Evolutionary conservation across 2,888 invertebrate genomes (phyloP).

Genomic region (Seladonia tumulorum): DNA sequence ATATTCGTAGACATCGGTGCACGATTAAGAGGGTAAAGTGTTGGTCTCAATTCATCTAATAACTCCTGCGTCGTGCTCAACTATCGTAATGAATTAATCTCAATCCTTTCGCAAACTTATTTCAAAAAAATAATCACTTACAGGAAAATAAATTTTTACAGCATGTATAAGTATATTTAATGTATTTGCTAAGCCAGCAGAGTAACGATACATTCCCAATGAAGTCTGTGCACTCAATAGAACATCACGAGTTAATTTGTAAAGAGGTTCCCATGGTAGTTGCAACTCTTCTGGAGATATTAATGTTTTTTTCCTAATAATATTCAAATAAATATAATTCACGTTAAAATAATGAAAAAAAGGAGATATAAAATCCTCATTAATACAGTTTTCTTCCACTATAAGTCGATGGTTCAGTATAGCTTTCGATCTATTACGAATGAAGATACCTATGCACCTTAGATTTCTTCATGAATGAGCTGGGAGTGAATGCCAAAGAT

Average conservation of each 20-base stretch:
- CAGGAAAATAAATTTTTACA: conserved; percentile 82
- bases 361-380: not conserved
- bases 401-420: not conserved
- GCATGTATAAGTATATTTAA: conserved; percentile 74
- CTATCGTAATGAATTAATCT: conserved; percentile 82
- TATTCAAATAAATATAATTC: not conserved
- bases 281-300: conserved; percentile 92
- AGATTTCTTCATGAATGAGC: no score
- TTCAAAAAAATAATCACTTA: conserved; percentile 81
- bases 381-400: not conserved
- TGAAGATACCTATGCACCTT: no score
- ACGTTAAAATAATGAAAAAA: not conserved
- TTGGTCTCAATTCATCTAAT: conserved; percentile 92
- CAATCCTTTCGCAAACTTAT: conserved; percentile 10
- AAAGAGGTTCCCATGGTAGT: conserved; percentile 94
- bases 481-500: no score
- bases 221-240: conserved; percentile 84
- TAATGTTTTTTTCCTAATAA: conserved; percentile 90
- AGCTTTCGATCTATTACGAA: no score
- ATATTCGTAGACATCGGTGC: conserved; percentile 85
- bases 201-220: conserved; percentile 86
- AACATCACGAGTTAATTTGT: conserved; percentile 80
- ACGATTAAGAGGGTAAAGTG: conserved; percentile 90
- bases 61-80: conserved; percentile 93
- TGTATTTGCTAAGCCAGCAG: conserved; percentile 67